Base-by-base conservation (phyloP, 2,888 invertebrate species). In the Melinaea marsaeus region DNA sequence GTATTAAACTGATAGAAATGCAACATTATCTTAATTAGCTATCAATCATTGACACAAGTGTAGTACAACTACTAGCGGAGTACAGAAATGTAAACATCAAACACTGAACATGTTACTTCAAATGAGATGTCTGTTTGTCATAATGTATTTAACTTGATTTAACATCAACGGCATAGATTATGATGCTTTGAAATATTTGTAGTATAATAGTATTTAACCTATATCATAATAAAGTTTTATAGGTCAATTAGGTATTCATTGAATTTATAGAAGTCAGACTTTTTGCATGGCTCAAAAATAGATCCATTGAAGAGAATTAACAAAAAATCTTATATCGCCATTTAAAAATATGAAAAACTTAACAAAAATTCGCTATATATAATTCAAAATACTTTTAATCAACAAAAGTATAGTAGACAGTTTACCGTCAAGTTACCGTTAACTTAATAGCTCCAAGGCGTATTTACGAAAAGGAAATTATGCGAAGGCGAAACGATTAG, bases 401-500 rank as follows among this genome's bases (percentile, higher is more conserved):
- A 6, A 32, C 51, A 51, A 51, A 51, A 51, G 32, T 51, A 22
- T 51, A 51, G 9, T 42, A 22, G 22, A 51, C 11, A 51, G 51
- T 51, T 51, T 32, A 51, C 51, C 32, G 51, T 51, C 9, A 51
- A 51, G 32, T 51, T 51, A n/a, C 22, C 32, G 51, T 51, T 51
- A 51, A 51, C 51, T 51, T 51, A 32, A 51, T 51, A 51, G 51
- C 51, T 51, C 51, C 32, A 32, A 51, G 51, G 32, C 51, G 51
- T 51, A 51, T 51, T 37, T 57, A 57, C 57, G 45, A 46, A 61
- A 58, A 64, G 65, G 69, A 67, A 70, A 70, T 70, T 63, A 69
- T 62, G 63, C 64, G 66, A 56, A 64, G 64, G 61, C 61, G 47
- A 61, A 67, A 58, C 63, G 65, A 69, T 70, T 67, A 65, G 57